A percentile compares a stretch with the other conserved stretches of the same genome.
phyloP scores from a whole-genome alignment of 2,797 vertebrate genomes.

The Gymnothorax javanicus region DNA sequence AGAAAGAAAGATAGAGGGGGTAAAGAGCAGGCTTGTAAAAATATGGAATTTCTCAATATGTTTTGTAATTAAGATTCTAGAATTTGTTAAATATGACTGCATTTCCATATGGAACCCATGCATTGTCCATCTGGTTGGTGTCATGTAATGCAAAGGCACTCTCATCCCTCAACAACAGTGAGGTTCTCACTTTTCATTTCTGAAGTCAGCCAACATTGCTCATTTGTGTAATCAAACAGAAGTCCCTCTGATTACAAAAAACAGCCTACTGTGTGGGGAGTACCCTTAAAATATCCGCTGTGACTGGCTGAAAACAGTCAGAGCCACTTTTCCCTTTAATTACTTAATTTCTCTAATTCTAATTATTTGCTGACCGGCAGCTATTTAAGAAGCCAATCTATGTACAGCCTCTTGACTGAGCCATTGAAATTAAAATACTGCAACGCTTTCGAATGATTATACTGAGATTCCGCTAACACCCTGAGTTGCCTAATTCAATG shows the following conservation, averaged over 20 bases:
- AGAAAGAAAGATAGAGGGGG: too few relatives aligned
- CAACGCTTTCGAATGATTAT: constrained; percentile 28
- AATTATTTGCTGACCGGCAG: neutral
- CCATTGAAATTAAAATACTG: constrained; percentile 16
- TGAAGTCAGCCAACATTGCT: neutral
- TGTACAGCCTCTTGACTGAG: neutral
- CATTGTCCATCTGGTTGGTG: neutral
- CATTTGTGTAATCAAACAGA: neutral
- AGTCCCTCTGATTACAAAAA: neutral
- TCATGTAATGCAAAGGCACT: neutral
- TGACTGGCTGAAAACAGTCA: neutral
- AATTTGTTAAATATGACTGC: neutral
- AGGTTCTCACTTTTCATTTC: neutral
- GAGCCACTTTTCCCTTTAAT: neutral
- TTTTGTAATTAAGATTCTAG: neutral
- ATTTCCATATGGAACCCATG: neutral
- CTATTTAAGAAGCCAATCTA: neutral
- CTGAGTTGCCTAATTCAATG: constrained; percentile 41
- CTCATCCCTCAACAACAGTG: neutral
- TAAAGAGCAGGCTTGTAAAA: too few relatives aligned
- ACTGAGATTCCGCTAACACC: constrained; percentile 37
- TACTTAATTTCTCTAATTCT: neutral
- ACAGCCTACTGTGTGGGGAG: neutral
- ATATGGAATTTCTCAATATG: neutral
- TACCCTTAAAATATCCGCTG: neutral